These are phyloP conservation scores for Mactra quadrangularis DNA, from an alignment of 1,140 invertebrate genomes.

Conservation along the genomic window DNA sequence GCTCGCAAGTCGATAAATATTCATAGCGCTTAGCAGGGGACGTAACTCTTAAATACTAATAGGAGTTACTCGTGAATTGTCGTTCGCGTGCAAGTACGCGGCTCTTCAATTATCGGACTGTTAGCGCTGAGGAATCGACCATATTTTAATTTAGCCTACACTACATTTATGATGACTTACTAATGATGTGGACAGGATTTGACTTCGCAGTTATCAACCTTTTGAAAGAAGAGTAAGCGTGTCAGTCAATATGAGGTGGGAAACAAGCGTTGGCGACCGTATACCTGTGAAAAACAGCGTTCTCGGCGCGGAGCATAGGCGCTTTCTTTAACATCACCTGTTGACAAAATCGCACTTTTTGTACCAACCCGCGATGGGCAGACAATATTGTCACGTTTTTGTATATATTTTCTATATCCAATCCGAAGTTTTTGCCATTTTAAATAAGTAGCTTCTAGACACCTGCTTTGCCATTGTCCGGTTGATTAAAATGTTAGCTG, in stretches of 20 bases:
- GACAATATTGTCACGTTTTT: too few relatives aligned
- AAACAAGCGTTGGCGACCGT: too few relatives aligned
- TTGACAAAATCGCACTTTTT: too few relatives aligned
- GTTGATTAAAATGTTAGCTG: too few relatives aligned
- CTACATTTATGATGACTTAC: constrained; percentile 37
- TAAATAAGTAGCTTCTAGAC: too few relatives aligned
- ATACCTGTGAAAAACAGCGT: too few relatives aligned
- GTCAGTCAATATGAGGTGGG: neutral
- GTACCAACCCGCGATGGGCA: too few relatives aligned
- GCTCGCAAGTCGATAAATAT: constrained; percentile 43
- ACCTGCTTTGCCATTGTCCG: too few relatives aligned
- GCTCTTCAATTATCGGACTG: constrained; percentile 43
- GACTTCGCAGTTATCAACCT: neutral
- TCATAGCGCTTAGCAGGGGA: constrained; percentile 38
- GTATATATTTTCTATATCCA: too few relatives aligned
- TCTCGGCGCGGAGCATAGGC: neutral
- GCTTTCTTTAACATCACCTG: neutral
- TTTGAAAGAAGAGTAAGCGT: neutral
- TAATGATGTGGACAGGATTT: constrained; percentile 23
- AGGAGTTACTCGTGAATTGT: constrained; percentile 24
- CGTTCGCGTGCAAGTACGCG: constrained; percentile 9
- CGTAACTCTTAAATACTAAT: constrained; percentile 1
- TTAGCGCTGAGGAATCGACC: constrained; percentile 38
- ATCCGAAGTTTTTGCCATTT: too few relatives aligned
- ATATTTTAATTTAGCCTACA: constrained; percentile 27